Percentiles rank a stretch among this genome's conserved stretches.
Conservation (phyloP, 2,113 vertebrate species). For the Gila orcuttii region DNA sequence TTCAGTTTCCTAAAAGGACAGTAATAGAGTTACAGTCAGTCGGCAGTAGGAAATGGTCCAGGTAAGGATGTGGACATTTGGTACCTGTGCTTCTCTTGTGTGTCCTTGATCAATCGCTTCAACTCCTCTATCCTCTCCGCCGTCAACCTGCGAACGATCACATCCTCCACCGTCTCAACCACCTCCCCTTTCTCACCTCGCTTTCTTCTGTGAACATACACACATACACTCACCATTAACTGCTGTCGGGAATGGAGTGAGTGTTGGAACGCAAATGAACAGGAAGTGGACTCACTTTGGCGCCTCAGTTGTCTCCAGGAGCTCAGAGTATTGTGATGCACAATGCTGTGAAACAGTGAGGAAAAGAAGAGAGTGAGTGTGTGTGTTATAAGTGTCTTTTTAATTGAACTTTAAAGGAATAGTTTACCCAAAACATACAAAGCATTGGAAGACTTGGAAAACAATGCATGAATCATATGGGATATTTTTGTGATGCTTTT, state of each 20-base stretch:
- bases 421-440: not conserved
- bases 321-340: constrained; percentile 88
- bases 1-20: constrained; percentile 83
- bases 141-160: constrained; percentile 92
- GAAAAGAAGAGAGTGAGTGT: not conserved
- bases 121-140: constrained; percentile 91
- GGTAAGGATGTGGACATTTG: not conserved
- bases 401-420: not conserved
- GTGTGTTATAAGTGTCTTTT: not conserved
- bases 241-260: not conserved
- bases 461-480: not conserved
- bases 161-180: constrained; percentile 95
- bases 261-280: not conserved
- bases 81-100: constrained; percentile 94
- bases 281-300: constrained; percentile 84
- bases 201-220: constrained; percentile 83
- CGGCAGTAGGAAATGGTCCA: not conserved
- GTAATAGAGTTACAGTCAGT: not conserved
- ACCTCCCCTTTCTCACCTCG: constrained; percentile 94
- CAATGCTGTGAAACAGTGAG: constrained; percentile 66
- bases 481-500: not conserved
- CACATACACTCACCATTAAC: not conserved
- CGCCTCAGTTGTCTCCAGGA: constrained; percentile 91
- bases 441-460: not conserved
- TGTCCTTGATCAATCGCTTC: constrained; percentile 92